These are phyloP conservation scores for Calameuta idolon DNA, from an alignment of 2,888 invertebrate species.

Conservation along the genomic window DNA sequence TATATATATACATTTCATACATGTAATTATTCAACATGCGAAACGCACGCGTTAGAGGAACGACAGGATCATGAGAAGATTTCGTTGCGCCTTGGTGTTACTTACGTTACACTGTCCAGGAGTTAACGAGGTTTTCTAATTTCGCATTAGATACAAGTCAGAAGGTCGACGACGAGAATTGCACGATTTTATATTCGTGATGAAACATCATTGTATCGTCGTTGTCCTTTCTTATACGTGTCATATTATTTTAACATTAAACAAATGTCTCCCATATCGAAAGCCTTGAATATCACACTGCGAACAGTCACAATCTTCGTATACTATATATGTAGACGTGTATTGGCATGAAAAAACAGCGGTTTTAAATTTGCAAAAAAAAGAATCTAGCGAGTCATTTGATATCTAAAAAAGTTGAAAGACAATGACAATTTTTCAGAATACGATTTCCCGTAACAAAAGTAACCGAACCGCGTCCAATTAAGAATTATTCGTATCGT, in stretches of 20 bases:
- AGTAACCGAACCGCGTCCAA: not conserved
- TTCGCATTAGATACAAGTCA: not conserved
- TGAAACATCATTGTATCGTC: not conserved
- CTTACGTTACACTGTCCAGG: not conserved
- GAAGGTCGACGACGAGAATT: not conserved
- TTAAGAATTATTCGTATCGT: not conserved
- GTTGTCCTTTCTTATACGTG: not conserved
- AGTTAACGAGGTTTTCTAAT: not conserved
- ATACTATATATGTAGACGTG: not conserved
- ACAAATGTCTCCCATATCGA: not conserved
- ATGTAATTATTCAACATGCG: conserved; percentile 51
- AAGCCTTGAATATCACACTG: not conserved
- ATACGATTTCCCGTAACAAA: not conserved
- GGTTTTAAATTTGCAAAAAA: not conserved
- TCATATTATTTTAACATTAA: not conserved
- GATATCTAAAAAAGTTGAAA: not conserved
- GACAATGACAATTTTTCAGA: not conserved
- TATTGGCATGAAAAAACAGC: not conserved
- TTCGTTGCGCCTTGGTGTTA: not conserved
- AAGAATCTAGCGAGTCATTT: not conserved
- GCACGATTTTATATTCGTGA: not conserved
- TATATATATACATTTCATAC: conserved; percentile 37
- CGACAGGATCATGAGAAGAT: not conserved
- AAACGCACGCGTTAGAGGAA: conserved; percentile 36
- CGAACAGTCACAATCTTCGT: not conserved